Base-by-base conservation (phyloP, 2,888 invertebrate genomes). In the Hydrotaea cyrtoneurina region DNA sequence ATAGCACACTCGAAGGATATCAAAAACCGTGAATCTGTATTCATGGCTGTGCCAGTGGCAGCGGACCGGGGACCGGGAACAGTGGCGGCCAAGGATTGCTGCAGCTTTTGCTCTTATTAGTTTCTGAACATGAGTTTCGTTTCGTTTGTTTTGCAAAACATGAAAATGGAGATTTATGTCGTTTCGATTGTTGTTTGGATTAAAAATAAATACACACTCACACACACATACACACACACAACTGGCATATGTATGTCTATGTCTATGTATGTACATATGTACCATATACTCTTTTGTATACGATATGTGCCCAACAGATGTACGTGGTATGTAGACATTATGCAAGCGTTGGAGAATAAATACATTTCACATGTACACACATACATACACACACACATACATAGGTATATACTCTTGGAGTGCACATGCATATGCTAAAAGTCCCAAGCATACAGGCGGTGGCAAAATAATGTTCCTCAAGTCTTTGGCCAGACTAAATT, bases 111-210 rank as follows among this genome's bases (percentile, higher is more conserved):
- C 69, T 69, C 69, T 69, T 69, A 69, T 69, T 69, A 69, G 69
- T 69, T 69, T 69, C 46, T 59, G 59, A 26, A 59, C 59, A 23
- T 19, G 43, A 69, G 26, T n/a, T 15, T 59, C 15, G 69, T 43
- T 23, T 46, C 69, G 69, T 59, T 76, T 59, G 57, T 73, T 69
- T 69, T 73, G 69, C 74, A 59, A 80, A 74, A 73, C 53, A 80
- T 80, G 80, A 74, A 62, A 80, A 83, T 74, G 71, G 53, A 83
- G 83, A 83, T 80, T 80, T 83, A 80, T 83, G 80, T 80, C 77
- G 39, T 74, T 77, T 83, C 80, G 80, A 83, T 83, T 83, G 80
- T 74, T 80, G 55, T 69, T 53, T 74, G 80, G 77, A 83, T 83
- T 83, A 80, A 31, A 64, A 46, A 62, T 50, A 74, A 69, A 53